Conservation (phyloP, 1,140 invertebrate species). For the Pomacea maculata region DNA sequence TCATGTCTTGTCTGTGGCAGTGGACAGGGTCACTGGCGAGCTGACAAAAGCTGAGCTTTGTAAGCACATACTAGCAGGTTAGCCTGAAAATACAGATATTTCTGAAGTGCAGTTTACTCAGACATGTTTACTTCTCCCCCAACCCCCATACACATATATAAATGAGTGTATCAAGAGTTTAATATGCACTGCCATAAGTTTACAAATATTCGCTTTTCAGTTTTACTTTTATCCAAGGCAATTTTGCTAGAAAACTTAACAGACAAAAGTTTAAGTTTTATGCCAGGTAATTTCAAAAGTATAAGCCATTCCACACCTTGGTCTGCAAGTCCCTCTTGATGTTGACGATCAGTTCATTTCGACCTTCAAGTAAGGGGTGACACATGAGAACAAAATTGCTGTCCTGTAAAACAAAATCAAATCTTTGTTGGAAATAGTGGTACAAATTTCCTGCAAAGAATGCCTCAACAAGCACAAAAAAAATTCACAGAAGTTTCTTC, state of each 20-base stretch:
- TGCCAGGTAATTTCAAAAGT: no score
- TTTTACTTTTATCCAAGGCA: background rate
- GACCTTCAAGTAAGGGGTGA: constrained; percentile 31
- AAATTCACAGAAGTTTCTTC: no score
- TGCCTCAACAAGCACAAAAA: no score
- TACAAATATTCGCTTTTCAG: background rate
- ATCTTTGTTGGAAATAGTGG: background rate
- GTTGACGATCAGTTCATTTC: constrained; percentile 34
- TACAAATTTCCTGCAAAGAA: no score
- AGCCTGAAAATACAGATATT: constrained; percentile 36
- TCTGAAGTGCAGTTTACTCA: background rate
- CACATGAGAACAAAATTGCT: constrained; percentile 39
- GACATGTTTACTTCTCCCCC: background rate
- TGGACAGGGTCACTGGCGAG: no score
- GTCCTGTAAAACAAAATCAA: constrained; percentile 25
- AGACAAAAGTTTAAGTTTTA: no score
- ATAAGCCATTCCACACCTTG: constrained; percentile 21
- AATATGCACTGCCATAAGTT: background rate
- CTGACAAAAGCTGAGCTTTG: constrained; percentile 41
- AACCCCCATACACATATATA: background rate
- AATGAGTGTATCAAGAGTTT: background rate
- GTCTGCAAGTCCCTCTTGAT: constrained; percentile 23
- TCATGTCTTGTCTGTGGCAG: no score
- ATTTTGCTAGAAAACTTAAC: background rate
- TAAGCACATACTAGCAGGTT: constrained; percentile 52